phyloP scores from a whole-genome alignment of 2,113 vertebrate genomes.

The Chloebia gouldiae region DNA sequence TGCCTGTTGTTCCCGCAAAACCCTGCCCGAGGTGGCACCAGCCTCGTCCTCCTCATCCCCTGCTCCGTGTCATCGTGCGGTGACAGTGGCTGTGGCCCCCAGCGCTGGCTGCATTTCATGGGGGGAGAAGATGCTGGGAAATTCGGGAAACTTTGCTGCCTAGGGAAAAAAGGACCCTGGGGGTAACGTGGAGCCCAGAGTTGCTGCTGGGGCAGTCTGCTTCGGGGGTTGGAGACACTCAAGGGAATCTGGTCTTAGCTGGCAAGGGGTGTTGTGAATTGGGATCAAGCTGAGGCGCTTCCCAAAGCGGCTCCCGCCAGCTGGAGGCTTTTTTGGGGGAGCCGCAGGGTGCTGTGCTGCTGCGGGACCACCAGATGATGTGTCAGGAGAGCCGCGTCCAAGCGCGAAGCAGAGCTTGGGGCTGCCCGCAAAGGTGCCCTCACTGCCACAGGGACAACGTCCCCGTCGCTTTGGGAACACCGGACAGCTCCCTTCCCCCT shows the following conservation, averaged over 20 bases:
- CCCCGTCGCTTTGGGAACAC: neutral
- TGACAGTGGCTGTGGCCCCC: neutral
- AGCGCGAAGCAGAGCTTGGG: neutral
- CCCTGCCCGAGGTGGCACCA: neutral
- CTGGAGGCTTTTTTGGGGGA: neutral
- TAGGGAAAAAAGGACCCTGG: neutral
- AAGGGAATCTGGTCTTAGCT: neutral
- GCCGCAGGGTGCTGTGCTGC: neutral
- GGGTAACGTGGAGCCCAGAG: neutral
- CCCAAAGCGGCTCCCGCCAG: neutral
- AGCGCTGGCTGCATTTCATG: fast-evolving
- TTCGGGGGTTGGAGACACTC: neutral
- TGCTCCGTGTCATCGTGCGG: neutral
- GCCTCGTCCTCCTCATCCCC: neutral
- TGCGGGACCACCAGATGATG: fast-evolving
- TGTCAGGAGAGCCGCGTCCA: neutral
- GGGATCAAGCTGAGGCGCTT: neutral
- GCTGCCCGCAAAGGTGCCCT: neutral
- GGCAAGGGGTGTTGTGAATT: neutral
- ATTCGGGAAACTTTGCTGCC: neutral
- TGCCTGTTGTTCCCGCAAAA: neutral
- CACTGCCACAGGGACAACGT: neutral
- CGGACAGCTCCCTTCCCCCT: neutral
- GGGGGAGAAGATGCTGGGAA: neutral
- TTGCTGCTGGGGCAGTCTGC: neutral